A percentile compares a stretch with the other conserved stretches of the same genome.
Evolutionary conservation across 2,113 vertebrate species (phyloP).

Genomic region (Gavia stellata): DNA sequence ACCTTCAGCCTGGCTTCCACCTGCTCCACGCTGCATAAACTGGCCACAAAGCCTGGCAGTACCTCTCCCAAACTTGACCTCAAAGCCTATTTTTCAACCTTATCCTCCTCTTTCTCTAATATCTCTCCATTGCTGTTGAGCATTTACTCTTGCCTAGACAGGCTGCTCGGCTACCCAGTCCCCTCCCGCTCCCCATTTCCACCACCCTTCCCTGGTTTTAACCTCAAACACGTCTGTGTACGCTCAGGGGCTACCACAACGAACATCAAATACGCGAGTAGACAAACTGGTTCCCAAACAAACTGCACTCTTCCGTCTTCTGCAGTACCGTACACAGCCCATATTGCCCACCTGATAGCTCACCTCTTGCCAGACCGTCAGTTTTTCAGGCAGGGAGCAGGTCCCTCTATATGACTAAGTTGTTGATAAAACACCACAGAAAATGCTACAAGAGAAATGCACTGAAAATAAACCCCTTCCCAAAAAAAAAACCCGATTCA

Average conservation of each 20-base stretch:
- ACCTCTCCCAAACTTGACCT: not conserved
- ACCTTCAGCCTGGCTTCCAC: not conserved
- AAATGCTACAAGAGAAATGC: not conserved
- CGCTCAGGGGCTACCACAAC: not conserved
- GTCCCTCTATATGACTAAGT: not conserved
- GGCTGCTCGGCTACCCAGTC: not conserved
- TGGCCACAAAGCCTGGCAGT: not conserved
- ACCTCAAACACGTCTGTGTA: not conserved
- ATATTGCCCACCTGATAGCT: not conserved
- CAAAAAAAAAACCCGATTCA: not conserved
- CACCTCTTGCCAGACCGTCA: not conserved
- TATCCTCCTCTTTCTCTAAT: not conserved
- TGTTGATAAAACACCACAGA: not conserved
- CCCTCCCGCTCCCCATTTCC: rapidly evolving
- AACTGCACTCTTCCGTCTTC: not conserved
- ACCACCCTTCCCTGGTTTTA: not conserved
- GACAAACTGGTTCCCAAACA: not conserved
- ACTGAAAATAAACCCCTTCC: not conserved
- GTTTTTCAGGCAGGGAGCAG: not conserved
- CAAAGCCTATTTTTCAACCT: not conserved
- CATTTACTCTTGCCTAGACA: not conserved
- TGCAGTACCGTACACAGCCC: not conserved
- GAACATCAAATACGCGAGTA: rapidly evolving
- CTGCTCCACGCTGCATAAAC: not conserved
- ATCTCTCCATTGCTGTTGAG: not conserved